Base-by-base conservation (phyloP, 1,140 invertebrate species). In the Drosophila nigromelanica region DNA sequence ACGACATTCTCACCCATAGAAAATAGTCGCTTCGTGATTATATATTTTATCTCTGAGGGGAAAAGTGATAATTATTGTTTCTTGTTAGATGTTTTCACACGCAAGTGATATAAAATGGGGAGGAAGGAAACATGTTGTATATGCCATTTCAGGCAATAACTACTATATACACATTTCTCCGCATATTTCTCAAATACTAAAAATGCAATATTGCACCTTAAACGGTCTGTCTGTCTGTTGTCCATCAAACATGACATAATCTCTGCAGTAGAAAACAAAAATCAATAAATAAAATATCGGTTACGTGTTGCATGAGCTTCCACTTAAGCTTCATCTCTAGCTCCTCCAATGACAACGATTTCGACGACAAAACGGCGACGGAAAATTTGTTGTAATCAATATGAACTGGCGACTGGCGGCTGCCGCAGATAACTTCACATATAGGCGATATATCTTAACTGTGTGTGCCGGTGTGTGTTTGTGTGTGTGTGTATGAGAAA, bases 341-440 rank as follows among this genome's bases (percentile, higher is more conserved):
- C 63, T 50, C 42, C 14, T 45, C 12, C 71, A 47, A 61, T 47
- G 58, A 56, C 59, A 14, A 59, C 52, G 48, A 63, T 14, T 47
- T 62, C 33, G 33, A 69, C 78, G 75, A 75, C 76, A 76, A 81
- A 89, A 68, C 70, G 82, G 83, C 82, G 82, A 71, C 83, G 72
- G 61, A 74, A 89, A 89, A 89, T 87, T 87, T 89, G 82, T 87
- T 87, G 82, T 87, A 87, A 87, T 87, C 82, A 87, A 87, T 89
- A 87, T 89, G 83, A 87, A 82, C 82, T 87, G 82, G 82, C 82
- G 83, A 82, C 82, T 71, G 75, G 72, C 75, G 78, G 75, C 82
- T 81, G 82, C 83, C 78, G 75, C 71, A 78, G 79, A 86, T 86
- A 86, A 67, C 76, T 86, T 70, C 81, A 67, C 82, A 78, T 24